These are phyloP conservation scores for Augiades crinisus DNA, from an alignment of 2,888 invertebrate species.

Conservation along the genomic window DNA sequence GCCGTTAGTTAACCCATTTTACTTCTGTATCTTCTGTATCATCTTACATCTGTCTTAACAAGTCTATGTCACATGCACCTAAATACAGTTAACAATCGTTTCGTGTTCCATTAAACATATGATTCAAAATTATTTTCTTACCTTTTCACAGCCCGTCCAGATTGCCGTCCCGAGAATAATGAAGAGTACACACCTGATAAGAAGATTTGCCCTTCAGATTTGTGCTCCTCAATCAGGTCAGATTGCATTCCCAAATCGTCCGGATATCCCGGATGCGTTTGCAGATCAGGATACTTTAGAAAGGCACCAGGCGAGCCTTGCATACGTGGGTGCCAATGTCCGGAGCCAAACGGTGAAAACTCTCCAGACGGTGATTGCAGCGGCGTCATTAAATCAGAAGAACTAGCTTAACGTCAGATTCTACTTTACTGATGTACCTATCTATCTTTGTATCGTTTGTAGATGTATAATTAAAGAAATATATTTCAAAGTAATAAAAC, in stretches of 20 bases:
- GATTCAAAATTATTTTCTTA: background rate
- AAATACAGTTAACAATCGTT: background rate
- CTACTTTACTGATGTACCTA: too few relatives aligned
- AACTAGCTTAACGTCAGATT: too few relatives aligned
- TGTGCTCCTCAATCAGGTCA: constrained; percentile 35
- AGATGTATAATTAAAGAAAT: too few relatives aligned
- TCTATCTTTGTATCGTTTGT: too few relatives aligned
- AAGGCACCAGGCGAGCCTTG: constrained; percentile 32
- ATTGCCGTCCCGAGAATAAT: constrained; percentile 32
- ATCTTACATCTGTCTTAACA: too few relatives aligned
- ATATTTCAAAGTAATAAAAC: too few relatives aligned
- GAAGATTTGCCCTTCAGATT: constrained; percentile 39
- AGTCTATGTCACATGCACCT: background rate
- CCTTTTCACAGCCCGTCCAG: background rate
- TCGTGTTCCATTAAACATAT: background rate
- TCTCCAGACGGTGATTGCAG: too few relatives aligned
- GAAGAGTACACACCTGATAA: constrained; percentile 37
- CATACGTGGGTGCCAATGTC: constrained; percentile 39
- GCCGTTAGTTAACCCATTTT: constrained; percentile 27
- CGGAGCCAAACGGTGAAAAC: constrained; percentile 29
- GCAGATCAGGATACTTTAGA: constrained; percentile 39
- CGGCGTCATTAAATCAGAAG: too few relatives aligned
- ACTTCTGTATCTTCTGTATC: background rate
- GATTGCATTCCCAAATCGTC: constrained; percentile 32
- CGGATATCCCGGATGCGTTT: too few relatives aligned